These are phyloP conservation scores for Synanthedon formicaeformis DNA, from an alignment of 2,888 invertebrate species.

Conservation along the genomic window DNA sequence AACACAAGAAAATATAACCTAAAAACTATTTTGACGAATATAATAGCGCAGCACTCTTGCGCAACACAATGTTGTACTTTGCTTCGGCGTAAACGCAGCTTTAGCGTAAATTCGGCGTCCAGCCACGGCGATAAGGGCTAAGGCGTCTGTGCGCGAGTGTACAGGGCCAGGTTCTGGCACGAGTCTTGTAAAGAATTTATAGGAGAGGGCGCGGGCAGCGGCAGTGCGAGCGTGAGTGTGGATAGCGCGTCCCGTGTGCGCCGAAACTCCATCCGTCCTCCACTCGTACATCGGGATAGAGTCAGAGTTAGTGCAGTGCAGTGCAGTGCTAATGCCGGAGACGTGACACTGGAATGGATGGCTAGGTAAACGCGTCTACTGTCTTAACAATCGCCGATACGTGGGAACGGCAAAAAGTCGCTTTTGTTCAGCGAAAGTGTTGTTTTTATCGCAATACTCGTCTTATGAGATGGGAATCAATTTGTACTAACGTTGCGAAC, in stretches of 20 bases:
- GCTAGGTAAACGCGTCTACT: slow-evolving; percentile 34
- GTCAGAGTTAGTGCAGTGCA: slow-evolving; percentile 40
- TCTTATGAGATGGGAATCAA: no score
- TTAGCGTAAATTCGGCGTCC: no score
- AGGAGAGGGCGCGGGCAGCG: slow-evolving; percentile 49
- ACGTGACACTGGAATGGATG: slow-evolving; percentile 44
- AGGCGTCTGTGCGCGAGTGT: slow-evolving; percentile 36
- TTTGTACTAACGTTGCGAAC: no score
- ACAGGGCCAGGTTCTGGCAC: slow-evolving; percentile 58
- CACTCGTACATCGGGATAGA: slow-evolving; percentile 13
- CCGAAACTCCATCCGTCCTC: slow-evolving; percentile 7
- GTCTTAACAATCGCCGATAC: slow-evolving; percentile 4
- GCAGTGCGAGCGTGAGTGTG: slow-evolving; percentile 24
- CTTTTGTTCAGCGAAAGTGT: slow-evolving; percentile 1
- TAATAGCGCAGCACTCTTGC: no score
- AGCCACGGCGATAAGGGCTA: slow-evolving; percentile 25
- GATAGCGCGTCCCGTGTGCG: slow-evolving; percentile 12
- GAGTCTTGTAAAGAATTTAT: slow-evolving; percentile 64
- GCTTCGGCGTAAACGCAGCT: no score
- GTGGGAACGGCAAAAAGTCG: slow-evolving; percentile 4
- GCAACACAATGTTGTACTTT: no score
- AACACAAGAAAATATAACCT: no score
- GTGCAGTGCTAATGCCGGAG: slow-evolving; percentile 28
- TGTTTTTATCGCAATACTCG: neutral
- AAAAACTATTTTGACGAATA: no score